phyloP scores from a whole-genome alignment of 92 coral and sea anemone species.

The Micromussa lordhowensis region DNA sequence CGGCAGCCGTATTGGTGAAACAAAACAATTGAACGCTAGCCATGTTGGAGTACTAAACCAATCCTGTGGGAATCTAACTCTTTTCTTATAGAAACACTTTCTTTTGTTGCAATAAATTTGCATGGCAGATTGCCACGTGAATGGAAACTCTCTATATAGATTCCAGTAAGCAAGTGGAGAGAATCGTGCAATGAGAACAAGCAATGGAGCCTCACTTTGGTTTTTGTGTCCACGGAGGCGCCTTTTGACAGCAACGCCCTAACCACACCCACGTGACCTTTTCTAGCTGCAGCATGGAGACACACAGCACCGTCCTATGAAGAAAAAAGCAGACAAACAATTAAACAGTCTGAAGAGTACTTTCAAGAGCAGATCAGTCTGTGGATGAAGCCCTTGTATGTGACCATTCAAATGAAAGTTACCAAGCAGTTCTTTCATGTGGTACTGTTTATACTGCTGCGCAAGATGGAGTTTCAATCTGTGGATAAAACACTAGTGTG shows the following conservation, averaged over 20 bases:
- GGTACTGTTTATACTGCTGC: background rate
- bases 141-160: background rate
- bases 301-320: constrained; percentile 97
- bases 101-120: background rate
- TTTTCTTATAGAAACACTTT: too few species aligned
- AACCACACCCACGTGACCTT: constrained; percentile 96
- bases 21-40: too few species aligned
- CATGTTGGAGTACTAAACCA: too few species aligned
- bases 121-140: too few species aligned
- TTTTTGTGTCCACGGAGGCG: constrained; percentile 93
- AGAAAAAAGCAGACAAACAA: background rate
- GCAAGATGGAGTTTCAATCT: background rate
- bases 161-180: background rate
- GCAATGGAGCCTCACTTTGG: constrained; percentile 72
- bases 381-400: background rate
- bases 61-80: too few species aligned
- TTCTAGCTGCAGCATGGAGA: constrained; percentile 94
- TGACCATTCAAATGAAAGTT: background rate
- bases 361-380: background rate
- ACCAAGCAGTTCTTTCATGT: background rate
- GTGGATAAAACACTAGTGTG: background rate
- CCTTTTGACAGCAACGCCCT: constrained; percentile 91
- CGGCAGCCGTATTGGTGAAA: too few species aligned
- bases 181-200: background rate
- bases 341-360: background rate